A percentile compares a stretch with the other conserved stretches of the same genome.
Evolutionary conservation across 2,113 vertebrate genomes (phyloP).

Genomic region (Morphnarchus princeps): DNA sequence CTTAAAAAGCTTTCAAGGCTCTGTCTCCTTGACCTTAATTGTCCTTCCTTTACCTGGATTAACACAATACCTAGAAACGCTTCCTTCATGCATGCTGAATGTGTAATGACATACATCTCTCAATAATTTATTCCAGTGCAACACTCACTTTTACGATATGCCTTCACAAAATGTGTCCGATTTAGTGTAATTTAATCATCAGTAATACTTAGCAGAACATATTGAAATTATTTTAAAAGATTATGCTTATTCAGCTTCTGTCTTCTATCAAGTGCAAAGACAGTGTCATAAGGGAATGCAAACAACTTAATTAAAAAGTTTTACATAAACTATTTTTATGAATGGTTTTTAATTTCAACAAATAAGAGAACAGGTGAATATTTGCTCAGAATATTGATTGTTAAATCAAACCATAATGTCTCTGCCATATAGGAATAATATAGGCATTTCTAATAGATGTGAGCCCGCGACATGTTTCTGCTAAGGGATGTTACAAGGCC

Average conservation of each 20-base stretch:
- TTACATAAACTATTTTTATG: slow-evolving; percentile 62
- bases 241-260: slow-evolving; percentile 55
- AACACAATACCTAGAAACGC: neutral
- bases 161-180: neutral
- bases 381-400: slow-evolving; percentile 48
- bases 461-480: neutral
- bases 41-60: neutral
- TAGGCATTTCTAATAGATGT: slow-evolving; percentile 10
- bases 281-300: slow-evolving; percentile 53
- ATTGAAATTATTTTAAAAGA: slow-evolving; percentile 63
- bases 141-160: neutral
- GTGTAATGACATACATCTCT: neutral
- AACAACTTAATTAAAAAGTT: slow-evolving; percentile 64
- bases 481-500: neutral
- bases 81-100: neutral
- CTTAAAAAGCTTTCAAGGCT: neutral
- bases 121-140: slow-evolving; percentile 26
- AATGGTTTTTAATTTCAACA: slow-evolving; percentile 67
- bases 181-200: slow-evolving; percentile 39
- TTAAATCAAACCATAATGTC: slow-evolving; percentile 47
- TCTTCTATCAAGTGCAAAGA: slow-evolving; percentile 58
- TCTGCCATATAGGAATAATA: slow-evolving; percentile 15
- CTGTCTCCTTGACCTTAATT: neutral
- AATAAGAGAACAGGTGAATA: slow-evolving; percentile 62
- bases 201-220: slow-evolving; percentile 36